phyloP scores from a whole-genome alignment of 2,888 invertebrate species.

The Octodonta nipae region DNA sequence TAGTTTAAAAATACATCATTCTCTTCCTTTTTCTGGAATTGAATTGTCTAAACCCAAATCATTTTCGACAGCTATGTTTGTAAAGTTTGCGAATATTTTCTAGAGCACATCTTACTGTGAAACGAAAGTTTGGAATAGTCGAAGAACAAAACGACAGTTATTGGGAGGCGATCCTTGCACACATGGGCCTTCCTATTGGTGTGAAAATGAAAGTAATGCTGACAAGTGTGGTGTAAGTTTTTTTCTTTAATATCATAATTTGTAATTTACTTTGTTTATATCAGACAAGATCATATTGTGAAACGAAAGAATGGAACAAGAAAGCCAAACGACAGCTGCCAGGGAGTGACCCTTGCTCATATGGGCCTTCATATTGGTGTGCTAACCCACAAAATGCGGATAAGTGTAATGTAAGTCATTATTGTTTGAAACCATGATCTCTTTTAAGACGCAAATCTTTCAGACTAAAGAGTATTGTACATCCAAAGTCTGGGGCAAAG shows the following conservation, averaged over 20 bases:
- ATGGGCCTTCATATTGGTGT: slow-evolving; percentile 70
- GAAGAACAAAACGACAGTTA: not conserved
- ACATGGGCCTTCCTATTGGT: slow-evolving; percentile 68
- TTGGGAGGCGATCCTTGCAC: slow-evolving; percentile 48
- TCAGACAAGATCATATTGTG: not conserved
- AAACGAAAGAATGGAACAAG: slow-evolving; percentile 10
- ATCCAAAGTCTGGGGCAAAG: no score
- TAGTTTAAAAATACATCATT: no score
- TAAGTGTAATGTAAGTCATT: slow-evolving; percentile 21
- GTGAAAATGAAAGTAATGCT: slow-evolving; percentile 40
- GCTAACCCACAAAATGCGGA: slow-evolving; percentile 36
- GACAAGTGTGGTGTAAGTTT: slow-evolving; percentile 20
- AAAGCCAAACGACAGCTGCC: not conserved
- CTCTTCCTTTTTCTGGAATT: no score
- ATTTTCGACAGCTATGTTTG: no score
- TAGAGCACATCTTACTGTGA: slow-evolving; percentile 25
- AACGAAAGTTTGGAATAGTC: slow-evolving; percentile 9
- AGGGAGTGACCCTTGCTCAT: slow-evolving; percentile 32
- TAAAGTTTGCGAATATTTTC: not conserved
- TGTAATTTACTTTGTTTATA: no score
- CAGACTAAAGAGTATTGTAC: no score
- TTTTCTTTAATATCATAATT: not conserved
- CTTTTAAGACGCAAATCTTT: no score
- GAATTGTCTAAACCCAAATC: no score
- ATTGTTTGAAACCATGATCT: no score